Base-by-base conservation (phyloP, 92 coral and sea anemone species). In the Palythoa heliodiscus region DNA sequence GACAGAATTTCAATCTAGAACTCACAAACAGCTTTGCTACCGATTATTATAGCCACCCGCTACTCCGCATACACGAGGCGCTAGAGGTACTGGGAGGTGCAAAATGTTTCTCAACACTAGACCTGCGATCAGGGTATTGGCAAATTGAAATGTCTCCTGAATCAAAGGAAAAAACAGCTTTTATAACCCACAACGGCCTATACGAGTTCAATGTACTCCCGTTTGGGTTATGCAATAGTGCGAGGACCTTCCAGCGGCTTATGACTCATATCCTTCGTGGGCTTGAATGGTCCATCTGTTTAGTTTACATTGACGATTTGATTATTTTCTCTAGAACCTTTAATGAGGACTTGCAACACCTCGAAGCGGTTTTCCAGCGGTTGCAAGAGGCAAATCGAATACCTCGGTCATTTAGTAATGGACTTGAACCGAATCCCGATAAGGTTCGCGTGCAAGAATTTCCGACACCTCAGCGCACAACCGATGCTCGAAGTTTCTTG, bases 401-500 rank as follows among this genome's bases (percentile, higher is more conserved):
- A 15, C 57, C 53, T 84, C 3, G 88, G 83, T 23, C 82, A 84
- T 29, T 15, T 86, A 9, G 82, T 24, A 82, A 87, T 2, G 93
- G 95, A 1, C 54, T 88, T 7, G 71, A 52, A 52, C 89, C 85
- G 43, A 86, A 92, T 47, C 93, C 91, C 7, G 84, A 75, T 4
- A 92, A 90, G 39, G 78, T 84, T 7, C 60, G 39, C 47, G 90
- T 90, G 3, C 70, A 68, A 38, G 86, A 87, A 1, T 92, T 88
- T 69, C 93, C 93, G 1, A 38, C 57, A 0, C 95, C 95, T 5
- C 70, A 73, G 50, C 76, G 67, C 50, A 84, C 88, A 3, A 82
- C 83, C 15, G 91, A 88, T 0, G 75, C 87, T 11, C 70, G 91
- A 2, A 83, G 91, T n/a, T 90, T 92, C 69, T 71, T 92, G 23